These are phyloP conservation scores for Drosophila atroscutellata DNA, from an alignment of 2,888 invertebrate species.

Conservation along the genomic window DNA sequence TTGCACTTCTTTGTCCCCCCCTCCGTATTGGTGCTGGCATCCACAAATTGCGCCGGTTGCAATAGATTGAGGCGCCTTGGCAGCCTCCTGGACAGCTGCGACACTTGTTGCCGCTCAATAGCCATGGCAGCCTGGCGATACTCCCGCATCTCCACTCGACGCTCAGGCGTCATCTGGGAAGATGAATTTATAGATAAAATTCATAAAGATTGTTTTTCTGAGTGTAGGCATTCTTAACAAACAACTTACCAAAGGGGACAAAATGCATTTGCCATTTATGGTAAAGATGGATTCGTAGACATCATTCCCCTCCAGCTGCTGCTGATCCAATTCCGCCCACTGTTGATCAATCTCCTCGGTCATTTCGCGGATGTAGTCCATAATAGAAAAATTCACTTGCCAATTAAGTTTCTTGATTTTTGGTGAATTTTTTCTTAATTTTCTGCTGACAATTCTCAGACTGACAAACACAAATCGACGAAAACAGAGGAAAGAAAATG, in stretches of 20 bases:
- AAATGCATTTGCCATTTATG: slow-evolving; percentile 49
- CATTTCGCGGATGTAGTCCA: slow-evolving; percentile 51
- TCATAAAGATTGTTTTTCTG: no score
- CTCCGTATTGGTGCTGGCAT: slow-evolving; percentile 56
- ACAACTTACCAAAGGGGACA: slow-evolving; percentile 59
- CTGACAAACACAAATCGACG: slow-evolving; percentile 22
- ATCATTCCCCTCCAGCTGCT: no score
- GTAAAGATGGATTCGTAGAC: slow-evolving; percentile 39
- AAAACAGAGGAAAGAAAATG: neutral
- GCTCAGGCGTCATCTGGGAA: slow-evolving; percentile 53
- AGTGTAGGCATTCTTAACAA: no score
- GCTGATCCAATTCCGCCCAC: neutral
- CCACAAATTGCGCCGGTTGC: neutral
- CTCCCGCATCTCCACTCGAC: slow-evolving; percentile 55
- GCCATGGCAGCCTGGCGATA: slow-evolving; percentile 41
- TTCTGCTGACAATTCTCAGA: neutral
- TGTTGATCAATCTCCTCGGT: slow-evolving; percentile 25
- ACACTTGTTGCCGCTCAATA: slow-evolving; percentile 27
- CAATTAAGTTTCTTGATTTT: slow-evolving; percentile 11
- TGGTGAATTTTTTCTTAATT: neutral
- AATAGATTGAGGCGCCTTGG: neutral
- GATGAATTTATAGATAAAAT: no score
- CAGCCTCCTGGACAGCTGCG: neutral
- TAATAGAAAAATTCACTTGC: slow-evolving; percentile 18
- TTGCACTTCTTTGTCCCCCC: slow-evolving; percentile 6